Evolutionary conservation across 2,113 vertebrate genomes (phyloP).

Genomic region (Tenrec ecaudatus): DNA sequence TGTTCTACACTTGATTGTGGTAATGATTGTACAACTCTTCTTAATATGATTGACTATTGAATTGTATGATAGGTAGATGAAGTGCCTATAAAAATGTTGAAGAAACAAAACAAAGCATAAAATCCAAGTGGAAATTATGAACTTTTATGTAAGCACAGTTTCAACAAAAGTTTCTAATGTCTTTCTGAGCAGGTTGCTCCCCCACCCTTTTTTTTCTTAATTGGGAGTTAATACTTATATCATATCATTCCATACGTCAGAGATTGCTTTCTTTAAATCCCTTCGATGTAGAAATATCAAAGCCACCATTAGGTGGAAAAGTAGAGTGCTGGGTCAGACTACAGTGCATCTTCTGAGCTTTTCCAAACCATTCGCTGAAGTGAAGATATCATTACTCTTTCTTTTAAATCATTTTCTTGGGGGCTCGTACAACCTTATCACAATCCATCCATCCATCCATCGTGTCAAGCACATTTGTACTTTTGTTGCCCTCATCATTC

Average conservation of each 20-base stretch:
- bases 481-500: too few species aligned
- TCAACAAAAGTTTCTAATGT: neutral
- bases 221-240: neutral
- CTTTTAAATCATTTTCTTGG: too few species aligned
- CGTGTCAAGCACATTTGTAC: too few species aligned
- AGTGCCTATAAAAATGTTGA: too few species aligned
- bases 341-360: neutral
- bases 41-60: too few species aligned
- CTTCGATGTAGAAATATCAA: slow-evolving; percentile 44
- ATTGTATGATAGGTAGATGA: too few species aligned
- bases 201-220: neutral
- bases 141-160: slow-evolving; percentile 4
- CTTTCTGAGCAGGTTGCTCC: too few species aligned
- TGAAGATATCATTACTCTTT: neutral
- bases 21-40: too few species aligned
- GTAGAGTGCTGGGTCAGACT: neutral
- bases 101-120: neutral
- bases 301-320: neutral
- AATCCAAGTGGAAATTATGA: slow-evolving; percentile 43
- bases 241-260: neutral
- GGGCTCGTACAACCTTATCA: too few species aligned
- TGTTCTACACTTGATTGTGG: too few species aligned
- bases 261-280: slow-evolving; percentile 33
- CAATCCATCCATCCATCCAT: too few species aligned
- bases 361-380: slow-evolving; percentile 33